Base-by-base conservation (phyloP, 2,113 vertebrate genomes). In the Corythornis madagascariensis region DNA sequence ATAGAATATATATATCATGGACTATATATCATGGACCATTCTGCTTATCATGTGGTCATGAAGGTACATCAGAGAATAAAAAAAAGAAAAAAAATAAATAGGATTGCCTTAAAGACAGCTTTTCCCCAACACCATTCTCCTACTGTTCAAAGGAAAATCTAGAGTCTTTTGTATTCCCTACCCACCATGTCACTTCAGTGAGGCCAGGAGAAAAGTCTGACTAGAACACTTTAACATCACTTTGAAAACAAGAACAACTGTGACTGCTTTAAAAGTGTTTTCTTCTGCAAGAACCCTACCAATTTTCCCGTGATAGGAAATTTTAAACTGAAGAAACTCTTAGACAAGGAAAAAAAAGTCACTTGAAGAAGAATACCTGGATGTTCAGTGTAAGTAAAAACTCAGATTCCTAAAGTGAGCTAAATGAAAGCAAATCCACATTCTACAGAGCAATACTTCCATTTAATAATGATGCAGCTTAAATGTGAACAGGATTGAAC, bases 401-500 rank as follows among this genome's bases (percentile, higher is more conserved):
- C 57, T 91, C 28, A 56, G 63, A 56, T 83, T 90, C 79, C 57
- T 94, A 63, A 81, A 88, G 16, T 57, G 93, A 96, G 96, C 69
- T 42, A 76, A 94, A 73, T 61, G 47, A 66, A 94, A 95, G 63
- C 28, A 96, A 91, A 94, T 86, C 60, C 1, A 0, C 50, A 77
- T 83, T 96, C 83, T 81, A 16, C 11, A 61, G 59, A 72, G 25
- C 29, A 83, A 64, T 26, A 38, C 43, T 92, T 89, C 42, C 70
- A 71, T 91, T 95, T 92, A 69, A 21, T 79, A 96, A 88, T 88
- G 59, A 79, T 11, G n/a, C 84, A 93, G 73, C 60, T 95, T 95
- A 94, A 86, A 89, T 90, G 83, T 65, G 94, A 96, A 92, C 85
- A 94, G 91, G 92, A 88, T 29, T 73, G 85, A 95, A 94, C 69